Base-by-base conservation (phyloP, 2,888 invertebrate genomes). In the Dicranocentrus wangi region DNA sequence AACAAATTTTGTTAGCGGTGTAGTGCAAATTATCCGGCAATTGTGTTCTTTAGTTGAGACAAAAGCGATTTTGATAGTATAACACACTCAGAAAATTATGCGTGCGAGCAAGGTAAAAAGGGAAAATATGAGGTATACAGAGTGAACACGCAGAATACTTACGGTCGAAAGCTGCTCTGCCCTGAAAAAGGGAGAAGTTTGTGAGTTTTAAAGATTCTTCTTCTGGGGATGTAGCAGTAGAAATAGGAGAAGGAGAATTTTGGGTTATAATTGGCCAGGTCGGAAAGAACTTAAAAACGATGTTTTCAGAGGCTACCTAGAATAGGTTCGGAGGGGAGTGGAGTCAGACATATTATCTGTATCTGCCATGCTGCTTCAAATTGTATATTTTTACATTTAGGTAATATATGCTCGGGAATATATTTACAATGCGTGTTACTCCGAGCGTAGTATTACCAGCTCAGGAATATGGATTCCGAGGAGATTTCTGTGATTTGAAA, bases 111-210 rank as follows among this genome's bases (percentile, higher is more conserved):
- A 73, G 55, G 42, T 69, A 32, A 61, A 42, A 71, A 68, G 27
- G 43, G 23, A 65, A 72, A 68, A 39, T 68, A 76, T 68, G 28
- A 21, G 66, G 42, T 43, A 5, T 61, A 15, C 27, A 32, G n/a
- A 28, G 7, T 42, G 51, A 43, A 71, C 77, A 80, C 80, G 61
- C 72, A 75, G 63, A 72, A 65, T 87, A 95, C 95, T 95, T 95
- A 95, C 95, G 95, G 94, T 95, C 93, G 93, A 94, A 94, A 95
- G 95, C 95, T 95, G 95, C 95, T 95, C 95, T 96, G 95, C 82
- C 81, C 83, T 77, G 83, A 81, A 76, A 78, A 82, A 81, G 65
- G 80, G 84, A 84, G 81, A 78, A 81, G 86, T 83, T 82, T 82
- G 73, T 76, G 80, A 81, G 81, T 85, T 86, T 86, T 86, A 86